Evolutionary conservation across 2,113 vertebrate species (phyloP), one percentile per base, ranked within the genome.

Genomic region (Paralichthys olivaceus): DNA sequence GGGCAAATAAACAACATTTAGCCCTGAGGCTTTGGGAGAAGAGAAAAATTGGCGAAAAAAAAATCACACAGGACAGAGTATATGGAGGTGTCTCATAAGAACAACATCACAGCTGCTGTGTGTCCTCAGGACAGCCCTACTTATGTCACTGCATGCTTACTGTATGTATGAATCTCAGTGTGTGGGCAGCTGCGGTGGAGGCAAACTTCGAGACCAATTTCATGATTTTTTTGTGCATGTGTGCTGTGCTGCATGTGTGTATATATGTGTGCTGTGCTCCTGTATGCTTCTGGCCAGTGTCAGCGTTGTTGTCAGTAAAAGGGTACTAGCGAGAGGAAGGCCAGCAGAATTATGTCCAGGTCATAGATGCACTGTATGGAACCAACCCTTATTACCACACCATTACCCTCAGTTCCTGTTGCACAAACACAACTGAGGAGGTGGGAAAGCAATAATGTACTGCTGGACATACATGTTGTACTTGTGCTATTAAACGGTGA

Each of bases 281-380:
- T 75, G 37, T 74, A 23, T 71, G 76, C 72, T 80, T 29, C 59
- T 81, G 81, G 73, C 76, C 55, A 69, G 56, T 37, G 71, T 81
- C 51, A 57, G 47, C 25, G 43, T 59, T 67, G 47, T 45, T 87
- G 77, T 84, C 80, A 79, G 81, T 84, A 75, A 90, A 65, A 77
- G 83, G 78, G 71, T 40, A 66, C 32, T 71, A 51, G 65, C 2
- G 32, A 65, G 55, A 67, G 76, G 57, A 62, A 87, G 86, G 90
- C 86, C 60, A 79, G 60, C 58, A 78, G 70, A 86, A 84, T 82
- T 77, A 79, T 87, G 75, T 89, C 69, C 84, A 86, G 77, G 87
- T 87, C 80, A 85, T 55, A 74, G 65, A 70, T 73, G 72, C 61
- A 54, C 75, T 84, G 61, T 80, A 66, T 65, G 70, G 70, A 87